Percentiles rank a stretch among this genome's conserved stretches.
These are phyloP conservation scores for Drosophila athabasca DNA, from an alignment of 1,140 invertebrate species.

Conservation along the genomic window DNA sequence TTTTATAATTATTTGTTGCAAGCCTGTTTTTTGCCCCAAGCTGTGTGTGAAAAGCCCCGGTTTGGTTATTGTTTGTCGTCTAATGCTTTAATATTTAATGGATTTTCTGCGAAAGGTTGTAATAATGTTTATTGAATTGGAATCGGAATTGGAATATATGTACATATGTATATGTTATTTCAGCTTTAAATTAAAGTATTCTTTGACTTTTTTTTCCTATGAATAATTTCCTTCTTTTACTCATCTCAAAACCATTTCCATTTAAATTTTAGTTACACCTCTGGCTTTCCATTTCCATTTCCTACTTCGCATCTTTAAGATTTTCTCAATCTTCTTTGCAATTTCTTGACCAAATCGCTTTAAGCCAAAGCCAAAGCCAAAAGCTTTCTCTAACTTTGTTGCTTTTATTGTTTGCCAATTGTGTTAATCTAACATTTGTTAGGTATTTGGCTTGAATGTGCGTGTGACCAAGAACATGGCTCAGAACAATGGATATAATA, in stretches of 20 bases:
- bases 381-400: constrained; percentile 49
- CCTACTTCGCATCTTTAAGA: no score
- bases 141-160: neutral
- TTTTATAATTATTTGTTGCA: constrained; percentile 18
- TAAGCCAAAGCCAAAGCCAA: constrained; percentile 41
- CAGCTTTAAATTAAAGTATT: no score
- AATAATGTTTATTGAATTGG: constrained; percentile 29
- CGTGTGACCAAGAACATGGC: constrained; percentile 15
- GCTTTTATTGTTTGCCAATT: constrained; percentile 82
- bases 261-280: no score
- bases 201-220: no score
- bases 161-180: no score
- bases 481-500: constrained; percentile 44
- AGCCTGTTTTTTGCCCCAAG: neutral
- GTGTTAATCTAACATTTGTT: constrained; percentile 80
- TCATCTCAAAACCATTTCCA: no score
- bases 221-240: no score
- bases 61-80: constrained; percentile 35
- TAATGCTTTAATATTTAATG: constrained; percentile 39
- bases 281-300: no score
- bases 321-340: neutral
- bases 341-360: constrained; percentile 39
- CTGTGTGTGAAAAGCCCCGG: constrained; percentile 22
- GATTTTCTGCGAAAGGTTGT: constrained; percentile 27
- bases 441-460: constrained; percentile 27